These are phyloP conservation scores for Chouioia cunea DNA, from an alignment of 2,888 invertebrate species.

Conservation along the genomic window DNA sequence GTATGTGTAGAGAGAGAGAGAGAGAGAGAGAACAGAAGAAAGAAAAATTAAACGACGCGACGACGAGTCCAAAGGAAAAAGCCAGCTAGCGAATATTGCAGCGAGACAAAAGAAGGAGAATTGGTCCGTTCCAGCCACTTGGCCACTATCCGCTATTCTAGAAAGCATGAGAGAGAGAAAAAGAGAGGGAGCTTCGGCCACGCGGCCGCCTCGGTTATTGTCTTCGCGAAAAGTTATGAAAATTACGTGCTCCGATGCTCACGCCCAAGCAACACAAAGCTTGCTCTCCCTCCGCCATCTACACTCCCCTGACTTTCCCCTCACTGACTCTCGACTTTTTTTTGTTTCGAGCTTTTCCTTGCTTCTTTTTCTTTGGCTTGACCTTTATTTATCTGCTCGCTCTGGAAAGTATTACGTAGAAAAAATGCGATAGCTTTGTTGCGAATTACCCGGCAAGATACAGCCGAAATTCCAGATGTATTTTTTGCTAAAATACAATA, in stretches of 20 bases:
- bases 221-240: slow-evolving; percentile 61
- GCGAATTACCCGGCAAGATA: neutral
- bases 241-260: slow-evolving; percentile 60
- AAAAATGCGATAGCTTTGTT: neutral
- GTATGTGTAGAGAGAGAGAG: too few relatives aligned
- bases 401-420: slow-evolving; percentile 3
- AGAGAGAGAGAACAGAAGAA: slow-evolving; percentile 7
- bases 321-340: neutral
- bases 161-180: slow-evolving; percentile 22
- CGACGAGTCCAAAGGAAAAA: slow-evolving; percentile 19
- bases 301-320: neutral
- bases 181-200: slow-evolving; percentile 29
- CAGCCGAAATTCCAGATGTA: slow-evolving; percentile 15
- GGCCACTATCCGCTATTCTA: slow-evolving; percentile 49
- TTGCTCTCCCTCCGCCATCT: slow-evolving; percentile 3
- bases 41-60: neutral
- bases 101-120: slow-evolving; percentile 20
- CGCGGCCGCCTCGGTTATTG: slow-evolving; percentile 53
- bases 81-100: slow-evolving; percentile 12
- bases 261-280: slow-evolving; percentile 45
- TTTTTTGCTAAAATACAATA: too few relatives aligned
- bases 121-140: slow-evolving; percentile 43
- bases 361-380: slow-evolving; percentile 22
- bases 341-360: neutral
- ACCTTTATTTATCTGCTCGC: slow-evolving; percentile 34